Evolutionary conservation across 2,888 invertebrate species (phyloP).

Genomic region (Acrobasis suavella): DNA sequence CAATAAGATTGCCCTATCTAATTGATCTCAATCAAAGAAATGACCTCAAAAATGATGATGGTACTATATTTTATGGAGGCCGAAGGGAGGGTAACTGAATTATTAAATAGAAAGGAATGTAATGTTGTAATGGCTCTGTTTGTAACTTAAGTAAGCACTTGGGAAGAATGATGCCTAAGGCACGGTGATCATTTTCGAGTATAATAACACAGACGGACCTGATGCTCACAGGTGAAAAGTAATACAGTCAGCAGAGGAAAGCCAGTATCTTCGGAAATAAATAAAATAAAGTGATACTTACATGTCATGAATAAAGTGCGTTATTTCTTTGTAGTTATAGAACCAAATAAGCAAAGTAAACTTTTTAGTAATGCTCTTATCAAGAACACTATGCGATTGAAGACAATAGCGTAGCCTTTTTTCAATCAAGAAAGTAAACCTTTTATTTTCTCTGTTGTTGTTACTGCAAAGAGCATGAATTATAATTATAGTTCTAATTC

Average conservation of each 20-base stretch:
- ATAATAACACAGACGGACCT: not conserved
- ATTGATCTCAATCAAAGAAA: slow-evolving; percentile 71
- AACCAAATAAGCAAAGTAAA: not conserved
- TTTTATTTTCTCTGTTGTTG: slow-evolving; percentile 33
- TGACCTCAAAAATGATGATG: slow-evolving; percentile 61
- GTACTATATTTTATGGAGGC: slow-evolving; percentile 55
- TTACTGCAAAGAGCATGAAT: slow-evolving; percentile 28
- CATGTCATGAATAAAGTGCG: not conserved
- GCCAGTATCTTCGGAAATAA: too few relatives aligned
- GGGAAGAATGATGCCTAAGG: not conserved
- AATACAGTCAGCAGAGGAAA: not conserved
- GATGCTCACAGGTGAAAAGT: not conserved
- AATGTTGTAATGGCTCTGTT: not conserved
- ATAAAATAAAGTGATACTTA: not conserved
- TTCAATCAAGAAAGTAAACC: slow-evolving; percentile 35
- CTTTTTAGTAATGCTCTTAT: slow-evolving; percentile 26
- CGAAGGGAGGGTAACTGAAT: slow-evolving; percentile 73
- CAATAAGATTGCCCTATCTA: slow-evolving; percentile 47
- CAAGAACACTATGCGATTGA: slow-evolving; percentile 37
- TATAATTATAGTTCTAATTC: slow-evolving; percentile 34
- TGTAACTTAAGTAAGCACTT: not conserved
- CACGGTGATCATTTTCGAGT: not conserved
- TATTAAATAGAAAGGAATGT: slow-evolving; percentile 50
- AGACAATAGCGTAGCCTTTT: slow-evolving; percentile 43
- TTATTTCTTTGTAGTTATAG: not conserved